Evolutionary conservation across 2,113 vertebrate genomes (phyloP).

Genomic region (Tychaedon coryphoeus): DNA sequence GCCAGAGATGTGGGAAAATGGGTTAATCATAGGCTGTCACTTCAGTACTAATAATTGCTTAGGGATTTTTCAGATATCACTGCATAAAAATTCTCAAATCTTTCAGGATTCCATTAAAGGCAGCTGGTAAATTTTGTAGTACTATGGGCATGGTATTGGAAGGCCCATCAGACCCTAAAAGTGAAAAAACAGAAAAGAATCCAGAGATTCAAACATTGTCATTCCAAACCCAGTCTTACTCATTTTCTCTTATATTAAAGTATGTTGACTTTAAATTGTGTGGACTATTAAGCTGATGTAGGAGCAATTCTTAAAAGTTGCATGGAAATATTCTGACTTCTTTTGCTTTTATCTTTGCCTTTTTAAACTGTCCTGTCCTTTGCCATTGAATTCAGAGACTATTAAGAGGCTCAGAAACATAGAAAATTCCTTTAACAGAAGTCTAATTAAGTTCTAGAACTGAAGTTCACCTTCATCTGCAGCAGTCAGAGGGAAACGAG

Average conservation of each 20-base stretch:
- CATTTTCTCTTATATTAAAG: neutral
- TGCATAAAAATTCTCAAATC: neutral
- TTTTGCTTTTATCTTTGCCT: neutral
- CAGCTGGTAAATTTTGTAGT: neutral
- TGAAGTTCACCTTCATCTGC: neutral
- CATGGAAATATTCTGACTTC: neutral
- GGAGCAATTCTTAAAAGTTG: neutral
- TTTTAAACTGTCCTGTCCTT: neutral
- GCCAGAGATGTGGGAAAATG: neutral
- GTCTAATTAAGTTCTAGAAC: neutral
- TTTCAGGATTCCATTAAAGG: neutral
- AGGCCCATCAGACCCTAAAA: neutral
- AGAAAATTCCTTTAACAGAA: neutral
- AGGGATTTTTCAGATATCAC: neutral
- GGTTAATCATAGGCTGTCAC: neutral
- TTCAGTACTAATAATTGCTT: neutral
- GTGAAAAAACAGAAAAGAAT: neutral
- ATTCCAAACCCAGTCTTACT: neutral
- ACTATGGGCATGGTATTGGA: neutral
- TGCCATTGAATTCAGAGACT: neutral
- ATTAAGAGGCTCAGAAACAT: neutral
- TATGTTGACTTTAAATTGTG: neutral
- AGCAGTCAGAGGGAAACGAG: neutral
- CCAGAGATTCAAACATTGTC: neutral
- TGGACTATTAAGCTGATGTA: neutral